Evolutionary conservation across 2,888 invertebrate genomes (phyloP), one percentile per base, ranked within the genome.

Genomic region (Eustalomyia histrio): DNA sequence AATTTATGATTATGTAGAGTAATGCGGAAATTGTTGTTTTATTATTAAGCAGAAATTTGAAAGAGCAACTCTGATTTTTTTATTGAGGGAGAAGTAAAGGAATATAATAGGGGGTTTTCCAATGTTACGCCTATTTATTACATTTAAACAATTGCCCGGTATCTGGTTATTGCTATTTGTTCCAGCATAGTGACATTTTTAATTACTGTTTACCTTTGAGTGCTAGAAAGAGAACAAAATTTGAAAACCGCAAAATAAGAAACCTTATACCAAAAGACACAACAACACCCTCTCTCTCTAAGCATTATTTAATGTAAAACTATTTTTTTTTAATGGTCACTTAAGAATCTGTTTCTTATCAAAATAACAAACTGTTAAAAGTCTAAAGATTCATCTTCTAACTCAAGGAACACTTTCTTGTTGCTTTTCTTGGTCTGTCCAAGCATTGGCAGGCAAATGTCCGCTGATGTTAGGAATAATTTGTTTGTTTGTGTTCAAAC

Each of bases 181-280:
- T 87, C 39, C 39, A 87, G 85, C 87, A 87, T 84, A 87, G 87
- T 88, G 87, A 87, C 87, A 87, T 86, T 88, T 88, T 88, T 87
- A 85, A 88, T 87, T 87, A 85, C 82, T 85, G 78, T 80, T 74
- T 80, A 76, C 73, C 80, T 75, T 82, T 74, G 85, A 75, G 72
- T 78, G 76, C 73, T 76, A 81, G 63, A 81, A 81, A 83, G 83
- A 80, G 76, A 78, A 63, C 76, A 68, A 55, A 50, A 76, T 73
- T 39, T 65, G 17, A 17, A 29, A 35, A 16, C n/a, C 57, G 18
- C 14, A 33, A n/a, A 57, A 14, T n/a, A 18, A 60, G 3, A 8
- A 35, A 58, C 18, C 9, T 29, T 7, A 29, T 29, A 12, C 14
- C 61, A 43, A 14, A 10, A 39, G 39, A 39, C 47, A 35, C 35